Base-by-base conservation (phyloP, 2,797 vertebrate species). In the Podarcis lilfordi region DNA sequence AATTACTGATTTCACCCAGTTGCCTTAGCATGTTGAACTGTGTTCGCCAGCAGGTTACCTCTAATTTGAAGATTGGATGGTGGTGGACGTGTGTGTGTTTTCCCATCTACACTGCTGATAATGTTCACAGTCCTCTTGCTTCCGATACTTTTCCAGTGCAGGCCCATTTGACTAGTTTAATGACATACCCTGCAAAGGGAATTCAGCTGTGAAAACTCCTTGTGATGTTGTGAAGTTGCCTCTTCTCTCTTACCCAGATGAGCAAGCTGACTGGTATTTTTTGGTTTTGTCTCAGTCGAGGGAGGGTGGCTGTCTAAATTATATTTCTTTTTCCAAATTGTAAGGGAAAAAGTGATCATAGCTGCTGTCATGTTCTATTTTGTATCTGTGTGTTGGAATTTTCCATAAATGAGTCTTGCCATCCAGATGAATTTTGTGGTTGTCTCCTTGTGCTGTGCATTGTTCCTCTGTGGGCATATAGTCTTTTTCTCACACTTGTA, bases 321-420 rank as follows among this genome's bases (percentile, higher is more conserved):
- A 86, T 91, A 29, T 91, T 86, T n/a, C 35, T 81, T 86, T 93
- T 95, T 89, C 91, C 66, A 81, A 55, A 75, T 80, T 59, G 88
- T 75, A 91, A 72, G 74, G 87, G 88, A 81, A 82, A 82, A 87
- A 85, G 75, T 68, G 5, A 87, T 84, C 71, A 43, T 88, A 89
- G 81, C 43, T 69, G 77, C 74, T 82, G 64, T 72, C 40, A 59
- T 88, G 50, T 43, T 89, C 94, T 89, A 59, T 76, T 89, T 93
- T 88, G 93, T 88, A 86, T 80, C 32, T 89, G 76, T 91, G 91
- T 35, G 40, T 25, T 95, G 88, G 91, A 90, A 90, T 92, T 94
- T 90, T 91, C 90, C 13, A 0, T 77, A 90, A 82, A 80, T 89
- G 82, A 88, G 87, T 93, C 21, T 43, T 85, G 61, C 88, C 37